Conservation (phyloP, 1,140 invertebrate species). For the Goniozus legneri region DNA sequence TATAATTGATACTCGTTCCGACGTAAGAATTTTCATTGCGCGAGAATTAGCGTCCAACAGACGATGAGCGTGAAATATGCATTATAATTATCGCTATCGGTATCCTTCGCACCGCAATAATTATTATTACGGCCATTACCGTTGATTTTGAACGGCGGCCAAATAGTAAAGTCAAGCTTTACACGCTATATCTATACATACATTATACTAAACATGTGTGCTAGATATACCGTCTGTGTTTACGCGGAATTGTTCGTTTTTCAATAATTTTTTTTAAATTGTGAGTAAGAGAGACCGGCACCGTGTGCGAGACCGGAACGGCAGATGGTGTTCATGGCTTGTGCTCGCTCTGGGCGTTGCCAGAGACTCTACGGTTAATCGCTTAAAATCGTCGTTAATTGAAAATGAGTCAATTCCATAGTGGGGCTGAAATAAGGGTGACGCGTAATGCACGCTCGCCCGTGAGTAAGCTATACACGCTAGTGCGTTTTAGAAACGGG, state of each 20-base stretch:
- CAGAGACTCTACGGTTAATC: constrained; percentile 12
- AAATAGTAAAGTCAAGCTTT: no score
- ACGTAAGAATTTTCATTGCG: no score
- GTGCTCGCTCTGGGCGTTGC: constrained; percentile 7
- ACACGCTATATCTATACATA: no score
- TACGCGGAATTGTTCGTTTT: no score
- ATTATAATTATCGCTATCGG: not conserved
- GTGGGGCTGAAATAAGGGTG: no score
- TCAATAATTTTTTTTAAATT: no score
- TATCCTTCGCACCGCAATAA: not conserved
- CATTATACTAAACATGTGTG: no score
- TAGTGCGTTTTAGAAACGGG: no score
- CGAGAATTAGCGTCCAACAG: no score
- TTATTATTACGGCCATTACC: not conserved
- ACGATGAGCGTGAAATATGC: not conserved
- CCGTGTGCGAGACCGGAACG: not conserved
- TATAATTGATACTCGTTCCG: no score
- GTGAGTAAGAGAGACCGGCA: not conserved
- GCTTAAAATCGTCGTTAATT: constrained; percentile 19
- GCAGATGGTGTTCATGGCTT: not conserved
- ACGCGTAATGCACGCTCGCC: not conserved
- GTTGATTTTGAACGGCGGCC: not conserved
- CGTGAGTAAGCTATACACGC: no score
- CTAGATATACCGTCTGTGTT: no score
- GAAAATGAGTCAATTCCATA: constrained; percentile 23